phyloP scores from a whole-genome alignment of 2,888 invertebrate genomes.

The Baccha elongata region DNA sequence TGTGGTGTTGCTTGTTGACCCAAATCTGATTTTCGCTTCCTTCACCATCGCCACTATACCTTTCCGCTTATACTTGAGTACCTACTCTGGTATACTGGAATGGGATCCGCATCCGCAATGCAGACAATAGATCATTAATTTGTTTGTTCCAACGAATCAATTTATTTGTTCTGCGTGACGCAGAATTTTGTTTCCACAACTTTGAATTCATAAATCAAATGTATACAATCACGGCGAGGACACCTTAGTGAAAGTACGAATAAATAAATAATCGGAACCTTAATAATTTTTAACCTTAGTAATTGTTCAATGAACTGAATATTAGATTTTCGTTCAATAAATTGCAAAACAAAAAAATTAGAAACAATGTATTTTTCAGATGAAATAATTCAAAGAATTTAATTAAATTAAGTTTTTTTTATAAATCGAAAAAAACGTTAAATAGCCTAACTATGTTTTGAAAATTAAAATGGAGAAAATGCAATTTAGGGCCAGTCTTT shows the following conservation, averaged over 20 bases:
- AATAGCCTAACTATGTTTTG: too few species aligned
- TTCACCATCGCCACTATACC: slow-evolving; percentile 21
- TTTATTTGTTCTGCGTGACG: slow-evolving; percentile 47
- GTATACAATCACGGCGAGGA: slow-evolving; percentile 4
- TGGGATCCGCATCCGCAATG: slow-evolving; percentile 43
- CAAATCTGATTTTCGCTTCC: slow-evolving; percentile 46
- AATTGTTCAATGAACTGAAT: slow-evolving; percentile 13
- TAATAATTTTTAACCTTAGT: slow-evolving; percentile 6
- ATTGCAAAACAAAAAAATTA: background rate
- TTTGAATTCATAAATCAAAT: slow-evolving; percentile 31
- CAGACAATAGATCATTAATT: slow-evolving; percentile 56
- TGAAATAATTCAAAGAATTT: background rate
- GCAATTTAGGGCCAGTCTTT: too few species aligned
- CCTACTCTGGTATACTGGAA: background rate
- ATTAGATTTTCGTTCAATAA: background rate
- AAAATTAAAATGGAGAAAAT: too few species aligned
- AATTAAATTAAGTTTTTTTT: background rate
- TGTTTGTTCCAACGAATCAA: slow-evolving; percentile 54
- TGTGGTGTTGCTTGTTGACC: slow-evolving; percentile 54
- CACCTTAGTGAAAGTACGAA: slow-evolving; percentile 9
- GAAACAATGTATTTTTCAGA: background rate
- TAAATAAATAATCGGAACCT: background rate
- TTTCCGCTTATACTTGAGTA: slow-evolving; percentile 9
- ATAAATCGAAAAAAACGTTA: background rate
- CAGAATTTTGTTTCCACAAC: slow-evolving; percentile 14